Evolutionary conservation across 2,797 vertebrate genomes (phyloP).

Genomic region (Cyclopterus lumpus): DNA sequence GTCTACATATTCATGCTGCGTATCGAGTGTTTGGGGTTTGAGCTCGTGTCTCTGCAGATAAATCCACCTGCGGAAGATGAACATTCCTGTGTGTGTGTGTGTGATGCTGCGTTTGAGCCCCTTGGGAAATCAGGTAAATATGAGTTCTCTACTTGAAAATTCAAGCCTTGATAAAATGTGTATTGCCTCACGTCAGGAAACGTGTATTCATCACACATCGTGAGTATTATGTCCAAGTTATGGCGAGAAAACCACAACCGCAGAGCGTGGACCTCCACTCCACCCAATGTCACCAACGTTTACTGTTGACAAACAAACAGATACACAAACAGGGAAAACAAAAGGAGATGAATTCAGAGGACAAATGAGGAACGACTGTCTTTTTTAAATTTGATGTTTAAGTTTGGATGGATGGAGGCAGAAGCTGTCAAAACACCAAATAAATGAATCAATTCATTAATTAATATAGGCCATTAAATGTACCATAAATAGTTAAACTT

Average conservation of each 20-base stretch:
- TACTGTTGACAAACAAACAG: too few relatives aligned
- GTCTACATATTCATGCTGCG: conserved; percentile 55
- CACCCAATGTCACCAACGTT: too few relatives aligned
- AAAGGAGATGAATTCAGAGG: too few relatives aligned
- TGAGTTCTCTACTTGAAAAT: conserved; percentile 52
- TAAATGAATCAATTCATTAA: background rate
- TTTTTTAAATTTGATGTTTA: too few relatives aligned
- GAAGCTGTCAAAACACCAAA: too few relatives aligned
- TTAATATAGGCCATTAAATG: background rate
- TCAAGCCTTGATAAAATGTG: conserved; percentile 42
- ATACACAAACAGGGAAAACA: too few relatives aligned
- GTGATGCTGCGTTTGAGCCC: conserved; percentile 55
- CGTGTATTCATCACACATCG: background rate
- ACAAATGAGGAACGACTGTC: too few relatives aligned
- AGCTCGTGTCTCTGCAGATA: conserved; percentile 57
- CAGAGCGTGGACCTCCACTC: background rate
- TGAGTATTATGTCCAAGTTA: too few relatives aligned
- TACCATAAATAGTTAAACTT: background rate
- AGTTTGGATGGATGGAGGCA: too few relatives aligned
- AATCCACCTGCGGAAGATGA: conserved; percentile 59
- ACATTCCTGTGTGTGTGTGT: conserved; percentile 44
- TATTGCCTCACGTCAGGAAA: conserved; percentile 9
- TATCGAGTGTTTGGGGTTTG: conserved; percentile 37
- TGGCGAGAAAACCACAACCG: too few relatives aligned
- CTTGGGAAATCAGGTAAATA: conserved; percentile 72